A percentile compares a stretch with the other conserved stretches of the same genome.
Evolutionary conservation across 2,113 vertebrate genomes (phyloP).

Genomic region (Entomyzon cyanotis): DNA sequence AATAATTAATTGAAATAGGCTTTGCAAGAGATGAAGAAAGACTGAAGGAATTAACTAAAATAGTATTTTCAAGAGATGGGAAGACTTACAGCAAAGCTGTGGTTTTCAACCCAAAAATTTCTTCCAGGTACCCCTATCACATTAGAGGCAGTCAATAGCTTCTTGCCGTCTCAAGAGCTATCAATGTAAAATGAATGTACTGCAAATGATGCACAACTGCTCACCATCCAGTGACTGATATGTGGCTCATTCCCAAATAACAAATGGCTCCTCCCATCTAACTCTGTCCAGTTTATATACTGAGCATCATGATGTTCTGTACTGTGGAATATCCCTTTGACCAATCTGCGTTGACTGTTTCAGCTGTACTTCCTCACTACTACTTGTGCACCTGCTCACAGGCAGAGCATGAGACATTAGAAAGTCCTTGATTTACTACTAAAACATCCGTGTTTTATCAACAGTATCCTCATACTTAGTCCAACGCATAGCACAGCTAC

Average conservation of each 20-base stretch:
- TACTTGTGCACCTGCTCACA: neutral
- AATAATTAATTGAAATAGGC: neutral
- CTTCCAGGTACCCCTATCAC: neutral
- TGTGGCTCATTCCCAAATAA: neutral
- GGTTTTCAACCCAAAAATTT: neutral
- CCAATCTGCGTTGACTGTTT: neutral
- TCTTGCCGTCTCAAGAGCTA: neutral
- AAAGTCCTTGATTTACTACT: neutral
- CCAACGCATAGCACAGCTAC: neutral
- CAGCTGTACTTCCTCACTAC: neutral
- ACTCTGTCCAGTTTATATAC: neutral
- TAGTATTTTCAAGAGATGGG: neutral
- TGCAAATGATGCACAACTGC: neutral
- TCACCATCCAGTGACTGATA: neutral
- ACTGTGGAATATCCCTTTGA: neutral
- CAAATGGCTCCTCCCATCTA: fast-evolving
- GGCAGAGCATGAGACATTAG: neutral
- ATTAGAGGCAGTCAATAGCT: neutral
- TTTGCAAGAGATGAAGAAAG: neutral
- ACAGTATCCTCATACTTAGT: neutral
- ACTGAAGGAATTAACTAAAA: neutral
- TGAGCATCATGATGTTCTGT: neutral
- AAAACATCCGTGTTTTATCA: neutral
- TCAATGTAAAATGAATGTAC: neutral
- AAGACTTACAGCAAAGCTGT: neutral